phyloP scores from a whole-genome alignment of 2,113 vertebrate genomes.

The Tympanuchus pallidicinctus region DNA sequence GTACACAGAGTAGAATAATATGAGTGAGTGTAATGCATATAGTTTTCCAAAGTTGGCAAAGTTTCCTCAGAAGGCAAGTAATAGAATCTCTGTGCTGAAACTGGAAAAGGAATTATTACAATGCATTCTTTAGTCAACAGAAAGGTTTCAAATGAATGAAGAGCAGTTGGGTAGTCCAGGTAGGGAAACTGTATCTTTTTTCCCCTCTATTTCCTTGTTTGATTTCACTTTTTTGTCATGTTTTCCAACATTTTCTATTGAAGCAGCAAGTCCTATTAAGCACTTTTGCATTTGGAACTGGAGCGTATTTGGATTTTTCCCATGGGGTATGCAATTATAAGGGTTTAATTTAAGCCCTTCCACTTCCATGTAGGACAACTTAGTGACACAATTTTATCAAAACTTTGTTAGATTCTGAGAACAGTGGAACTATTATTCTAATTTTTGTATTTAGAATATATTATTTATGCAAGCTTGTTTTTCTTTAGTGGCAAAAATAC shows the following conservation, averaged over 20 bases:
- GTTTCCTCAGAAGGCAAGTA: not conserved
- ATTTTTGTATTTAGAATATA: not conserved
- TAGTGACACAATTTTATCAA: not conserved
- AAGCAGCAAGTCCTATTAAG: not conserved
- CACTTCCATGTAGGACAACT: not conserved
- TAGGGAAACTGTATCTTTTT: not conserved
- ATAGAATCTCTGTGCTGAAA: not conserved
- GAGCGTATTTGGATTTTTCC: not conserved
- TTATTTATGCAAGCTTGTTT: not conserved
- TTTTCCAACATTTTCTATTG: not conserved
- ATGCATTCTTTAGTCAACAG: not conserved
- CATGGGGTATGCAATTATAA: not conserved
- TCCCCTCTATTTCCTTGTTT: not conserved
- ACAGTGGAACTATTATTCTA: not conserved
- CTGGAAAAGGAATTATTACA: not conserved
- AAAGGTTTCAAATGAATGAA: not conserved
- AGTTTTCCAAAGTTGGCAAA: not conserved
- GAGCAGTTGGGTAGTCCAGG: not conserved
- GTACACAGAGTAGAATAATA: not conserved
- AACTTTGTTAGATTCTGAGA: not conserved
- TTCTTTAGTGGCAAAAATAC: conserved; percentile 1
- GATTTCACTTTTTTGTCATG: not conserved
- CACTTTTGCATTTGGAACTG: not conserved
- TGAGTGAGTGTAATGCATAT: not conserved
- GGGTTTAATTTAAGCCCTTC: not conserved